Evolutionary conservation across 2,797 vertebrate species (phyloP), one percentile per base, ranked within the genome.

Genomic region (Microctenopoma lineatum): DNA sequence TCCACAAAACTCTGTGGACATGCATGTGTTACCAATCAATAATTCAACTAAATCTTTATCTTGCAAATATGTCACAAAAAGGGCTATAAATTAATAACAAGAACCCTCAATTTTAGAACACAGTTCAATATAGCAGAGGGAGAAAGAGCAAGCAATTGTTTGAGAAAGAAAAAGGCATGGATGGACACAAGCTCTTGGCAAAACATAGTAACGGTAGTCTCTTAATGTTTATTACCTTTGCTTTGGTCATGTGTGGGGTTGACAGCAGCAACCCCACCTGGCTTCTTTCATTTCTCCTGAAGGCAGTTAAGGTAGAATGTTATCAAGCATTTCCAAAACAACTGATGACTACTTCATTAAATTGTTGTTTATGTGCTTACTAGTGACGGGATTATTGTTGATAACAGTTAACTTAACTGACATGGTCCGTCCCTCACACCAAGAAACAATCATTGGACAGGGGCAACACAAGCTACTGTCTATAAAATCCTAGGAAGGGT

Each of bases 401-500:
- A 56, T 48, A 70, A 55, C n/a, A 80, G 21, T 59, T 59, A 56
- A 71, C 48, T 61, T 79, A 61, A 63, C 15, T 16, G 44, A 64
- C 12, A 51, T 29, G 54, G 56, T 57, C 42, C 21, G 34, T 32
- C 29, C 61, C 25, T 81, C 66, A 70, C 60, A 78, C 53, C 66
- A 63, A 63, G 75, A 87, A 85, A 87, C 77, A 85, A 88, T 63
- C 75, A 62, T 21, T 44, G 57, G 39, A 75, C 59, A 38, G 0
- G 2, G 75, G 58, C 80, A 69, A 75, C 18, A 39, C 26, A 78
- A 75, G 59, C 66, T 54, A 25, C 38, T 0, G 15, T 72, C 45
- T 69, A 58, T 54, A 45, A 76, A 70, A 62, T 34, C 27, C 34
- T 46, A 71, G 36, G 29, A 55, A 75, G 60, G 59, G 66, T 4